Evolutionary conservation across 2,113 vertebrate genomes (phyloP).

Genomic region (Neolamprologus devosi): DNA sequence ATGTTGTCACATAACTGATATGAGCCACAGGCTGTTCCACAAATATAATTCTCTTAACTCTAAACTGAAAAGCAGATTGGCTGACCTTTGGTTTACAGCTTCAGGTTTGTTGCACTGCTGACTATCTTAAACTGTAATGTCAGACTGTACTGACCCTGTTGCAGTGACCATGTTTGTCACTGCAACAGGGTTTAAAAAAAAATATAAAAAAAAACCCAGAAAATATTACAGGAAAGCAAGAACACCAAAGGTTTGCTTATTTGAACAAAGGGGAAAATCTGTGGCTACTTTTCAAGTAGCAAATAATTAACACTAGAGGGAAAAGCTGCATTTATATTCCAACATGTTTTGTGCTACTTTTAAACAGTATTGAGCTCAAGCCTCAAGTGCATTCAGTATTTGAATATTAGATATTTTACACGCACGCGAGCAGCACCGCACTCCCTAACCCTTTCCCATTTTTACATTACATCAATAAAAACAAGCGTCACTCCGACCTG

Average conservation of each 20-base stretch:
- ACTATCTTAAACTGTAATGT: neutral
- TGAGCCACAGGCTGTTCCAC: neutral
- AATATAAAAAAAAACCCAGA: accelerated
- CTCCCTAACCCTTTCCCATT: neutral
- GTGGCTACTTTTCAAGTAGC: neutral
- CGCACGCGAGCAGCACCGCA: neutral
- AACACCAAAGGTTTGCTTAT: neutral
- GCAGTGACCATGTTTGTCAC: neutral
- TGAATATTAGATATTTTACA: neutral
- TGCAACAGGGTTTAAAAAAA: neutral
- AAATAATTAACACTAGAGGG: neutral
- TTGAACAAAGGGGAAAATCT: neutral
- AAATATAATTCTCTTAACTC: neutral
- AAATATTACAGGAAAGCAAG: neutral
- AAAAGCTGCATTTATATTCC: neutral
- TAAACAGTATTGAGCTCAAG: neutral
- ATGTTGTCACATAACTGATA: neutral
- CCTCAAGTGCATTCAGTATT: neutral
- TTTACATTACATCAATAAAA: neutral
- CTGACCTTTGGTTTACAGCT: neutral
- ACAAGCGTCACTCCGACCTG: neutral
- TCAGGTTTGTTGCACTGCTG: neutral
- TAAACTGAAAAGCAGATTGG: neutral
- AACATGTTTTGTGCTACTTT: neutral
- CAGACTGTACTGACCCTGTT: neutral